phyloP scores from a whole-genome alignment of 2,888 invertebrate species.

The Tenthredo scrophulariae region DNA sequence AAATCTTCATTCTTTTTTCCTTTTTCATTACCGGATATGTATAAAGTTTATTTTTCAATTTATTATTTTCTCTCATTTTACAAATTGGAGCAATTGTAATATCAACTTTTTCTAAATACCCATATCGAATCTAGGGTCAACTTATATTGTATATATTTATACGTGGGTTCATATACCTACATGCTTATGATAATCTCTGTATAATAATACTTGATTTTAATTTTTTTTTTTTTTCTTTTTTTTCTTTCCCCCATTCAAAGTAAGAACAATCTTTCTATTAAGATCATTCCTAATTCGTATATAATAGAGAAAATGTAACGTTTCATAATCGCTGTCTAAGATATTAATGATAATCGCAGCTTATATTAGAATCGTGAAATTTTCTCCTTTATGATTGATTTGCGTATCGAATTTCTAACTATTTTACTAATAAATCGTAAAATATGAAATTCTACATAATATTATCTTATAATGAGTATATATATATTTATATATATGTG shows the following conservation, averaged over 20 bases:
- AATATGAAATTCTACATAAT: not conserved
- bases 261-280: slow-evolving; percentile 60
- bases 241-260: slow-evolving; percentile 58
- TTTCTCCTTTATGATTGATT: not conserved
- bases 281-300: slow-evolving; percentile 39
- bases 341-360: not conserved
- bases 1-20: not conserved
- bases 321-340: not conserved
- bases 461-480: not conserved
- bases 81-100: too few relatives aligned
- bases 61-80: too few relatives aligned
- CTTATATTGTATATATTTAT: too few relatives aligned
- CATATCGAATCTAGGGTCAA: too few relatives aligned
- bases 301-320: slow-evolving; percentile 6
- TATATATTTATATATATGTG: not conserved
- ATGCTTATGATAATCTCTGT: not conserved
- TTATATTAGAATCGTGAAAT: slow-evolving; percentile 16
- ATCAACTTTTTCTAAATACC: too few relatives aligned
- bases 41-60: too few relatives aligned
- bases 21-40: too few relatives aligned
- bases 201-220: not conserved
- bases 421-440: not conserved
- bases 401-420: not conserved
- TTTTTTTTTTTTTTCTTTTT: slow-evolving; percentile 47
- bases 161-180: not conserved